A percentile compares a stretch with the other conserved stretches of the same genome.
Evolutionary conservation across 2,888 invertebrate genomes (phyloP).

Genomic region (Sarcophaga caerulescens): DNA sequence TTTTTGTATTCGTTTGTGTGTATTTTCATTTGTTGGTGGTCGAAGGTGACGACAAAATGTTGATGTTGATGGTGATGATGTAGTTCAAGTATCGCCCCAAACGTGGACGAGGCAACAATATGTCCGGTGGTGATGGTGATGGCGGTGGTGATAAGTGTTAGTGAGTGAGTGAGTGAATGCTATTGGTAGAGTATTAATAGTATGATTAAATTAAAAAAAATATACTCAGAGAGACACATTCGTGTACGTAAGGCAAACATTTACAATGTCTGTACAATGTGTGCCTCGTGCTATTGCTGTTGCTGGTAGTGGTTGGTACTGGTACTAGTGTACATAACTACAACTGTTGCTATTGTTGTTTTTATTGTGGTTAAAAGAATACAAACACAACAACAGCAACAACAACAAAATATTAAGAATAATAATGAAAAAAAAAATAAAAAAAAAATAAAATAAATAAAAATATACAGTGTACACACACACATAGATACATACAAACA

Average conservation of each 20-base stretch:
- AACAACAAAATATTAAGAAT: conserved; percentile 30
- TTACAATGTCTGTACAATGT: too few relatives aligned
- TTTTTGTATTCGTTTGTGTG: not conserved
- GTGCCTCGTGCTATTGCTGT: conserved; percentile 30
- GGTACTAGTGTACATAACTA: conserved; percentile 4
- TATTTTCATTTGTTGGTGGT: conserved; percentile 30
- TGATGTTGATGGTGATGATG: conserved; percentile 57
- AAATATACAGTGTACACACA: not conserved
- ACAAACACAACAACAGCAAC: conserved; percentile 25
- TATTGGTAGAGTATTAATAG: conserved; percentile 10
- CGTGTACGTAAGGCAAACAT: conserved; percentile 70
- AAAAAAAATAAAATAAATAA: conserved; percentile 34
- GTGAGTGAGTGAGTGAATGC: not conserved
- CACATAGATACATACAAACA: not conserved
- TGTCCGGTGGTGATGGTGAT: not conserved
- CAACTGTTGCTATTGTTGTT: conserved; percentile 10
- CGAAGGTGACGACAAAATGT: conserved; percentile 62
- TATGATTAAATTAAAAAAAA: conserved; percentile 28
- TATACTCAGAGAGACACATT: not conserved
- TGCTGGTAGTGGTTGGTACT: conserved; percentile 65
- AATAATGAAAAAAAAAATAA: conserved; percentile 19
- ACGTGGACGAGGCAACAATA: conserved; percentile 24
- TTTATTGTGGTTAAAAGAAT: conserved; percentile 24
- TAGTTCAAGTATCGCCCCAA: conserved; percentile 56
- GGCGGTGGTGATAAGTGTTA: not conserved